Evolutionary conservation across 2,888 invertebrate species (phyloP), one percentile per base, ranked within the genome.

Genomic region (Bugulina stolonifera): DNA sequence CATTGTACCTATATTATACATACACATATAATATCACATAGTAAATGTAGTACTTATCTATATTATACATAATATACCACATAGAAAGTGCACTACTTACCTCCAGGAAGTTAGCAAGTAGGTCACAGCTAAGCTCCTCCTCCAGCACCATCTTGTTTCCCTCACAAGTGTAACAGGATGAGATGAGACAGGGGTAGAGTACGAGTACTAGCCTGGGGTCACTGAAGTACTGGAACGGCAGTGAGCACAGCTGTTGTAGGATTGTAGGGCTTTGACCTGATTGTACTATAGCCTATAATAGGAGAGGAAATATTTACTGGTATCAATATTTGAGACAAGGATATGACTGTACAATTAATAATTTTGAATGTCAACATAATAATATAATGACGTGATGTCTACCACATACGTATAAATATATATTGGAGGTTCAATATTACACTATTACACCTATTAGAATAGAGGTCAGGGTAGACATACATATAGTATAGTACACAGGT

Each of bases 211-310:
- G 88, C 0, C 86, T 81, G 35, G 89, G 89, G 73, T 92, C 91
- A 69, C 91, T 91, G 84, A 94, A 91, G 87, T 93, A 94, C 77
- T 91, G 90, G 81, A 86, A 92, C 0, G 94, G 93, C 77, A 94
- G 85, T 54, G 84, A 89, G 85, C 93, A 93, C 64, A 94, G 86
- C 78, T 92, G 93, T 84, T 92, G 93, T 29, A 94, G 88, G n/a
- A 86, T 92, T 54, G 91, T 91, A 0, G 91, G 91, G 27, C 89
- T 88, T 78, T 90, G 89, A 1, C 91, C 91, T 55, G 90, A 89
- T 79, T 91, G 90, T 73, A 91, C 86, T 73, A 90, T 87, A 85
- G 88, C 87, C 91, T 91, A 86, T 2, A 88, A 79, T 52, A 23
- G 73, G 32, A 10, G 0, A 14, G 18, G 10, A 52, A 52, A n/a